Conservation (phyloP, 2,888 invertebrate genomes). For the Physocephala rufipes region DNA sequence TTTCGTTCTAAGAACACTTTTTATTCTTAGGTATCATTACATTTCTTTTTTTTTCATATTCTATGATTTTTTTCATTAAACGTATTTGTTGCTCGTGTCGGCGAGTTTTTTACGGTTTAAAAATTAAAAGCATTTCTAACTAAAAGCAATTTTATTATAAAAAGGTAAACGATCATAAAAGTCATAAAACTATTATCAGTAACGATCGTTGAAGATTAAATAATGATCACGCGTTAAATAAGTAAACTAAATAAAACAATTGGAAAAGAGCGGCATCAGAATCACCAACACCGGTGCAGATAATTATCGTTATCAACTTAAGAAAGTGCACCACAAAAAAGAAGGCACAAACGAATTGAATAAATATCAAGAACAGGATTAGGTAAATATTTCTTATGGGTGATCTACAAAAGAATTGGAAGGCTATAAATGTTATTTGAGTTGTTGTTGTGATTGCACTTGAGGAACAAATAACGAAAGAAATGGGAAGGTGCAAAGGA, state of each 20-base stretch:
- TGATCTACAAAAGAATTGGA: not conserved
- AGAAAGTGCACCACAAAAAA: conserved; percentile 13
- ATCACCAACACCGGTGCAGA: too few species aligned
- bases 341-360: not conserved
- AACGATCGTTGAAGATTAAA: conserved; percentile 29
- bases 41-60: not conserved
- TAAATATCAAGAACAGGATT: not conserved
- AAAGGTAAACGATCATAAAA: too few species aligned
- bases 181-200: conserved; percentile 26
- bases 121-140: conserved; percentile 19
- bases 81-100: not conserved
- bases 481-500: conserved; percentile 13
- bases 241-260: conserved; percentile 26
- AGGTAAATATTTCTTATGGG: not conserved
- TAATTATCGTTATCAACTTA: not conserved
- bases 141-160: not conserved
- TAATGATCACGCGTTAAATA: conserved; percentile 31
- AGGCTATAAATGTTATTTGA: not conserved
- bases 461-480: conserved; percentile 24
- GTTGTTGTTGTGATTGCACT: not conserved
- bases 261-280: too few species aligned
- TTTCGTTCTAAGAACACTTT: conserved; percentile 4
- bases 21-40: not conserved
- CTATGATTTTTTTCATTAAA: not conserved
- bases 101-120: not conserved